phyloP scores from a whole-genome alignment of 2,888 invertebrate species.

The Stegana nigrithorax region DNA sequence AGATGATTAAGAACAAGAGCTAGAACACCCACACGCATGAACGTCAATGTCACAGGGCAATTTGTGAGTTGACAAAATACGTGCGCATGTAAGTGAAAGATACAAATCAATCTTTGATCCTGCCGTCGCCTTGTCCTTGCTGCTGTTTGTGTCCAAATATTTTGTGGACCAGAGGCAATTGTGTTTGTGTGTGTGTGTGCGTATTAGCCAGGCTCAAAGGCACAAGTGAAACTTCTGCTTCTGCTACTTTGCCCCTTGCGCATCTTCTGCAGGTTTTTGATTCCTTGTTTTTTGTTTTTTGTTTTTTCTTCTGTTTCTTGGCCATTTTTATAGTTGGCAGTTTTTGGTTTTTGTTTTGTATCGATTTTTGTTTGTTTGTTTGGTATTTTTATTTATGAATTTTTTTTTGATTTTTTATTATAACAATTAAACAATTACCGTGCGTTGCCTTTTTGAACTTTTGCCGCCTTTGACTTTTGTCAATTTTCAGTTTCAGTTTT shows the following conservation, averaged over 20 bases:
- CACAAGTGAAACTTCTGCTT: constrained; percentile 21
- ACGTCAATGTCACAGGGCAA: constrained; percentile 32
- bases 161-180: too few species aligned
- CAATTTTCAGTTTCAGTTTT: too few species aligned
- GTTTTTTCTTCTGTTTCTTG: background rate
- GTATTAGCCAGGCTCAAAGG: too few species aligned
- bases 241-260: constrained; percentile 37
- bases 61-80: constrained; percentile 60
- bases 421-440: constrained; percentile 15
- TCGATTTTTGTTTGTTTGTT: too few species aligned
- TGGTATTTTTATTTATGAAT: background rate
- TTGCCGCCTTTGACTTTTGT: constrained; percentile 2
- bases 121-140: constrained; percentile 15
- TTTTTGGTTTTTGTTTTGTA: too few species aligned
- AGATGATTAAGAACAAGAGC: too few species aligned
- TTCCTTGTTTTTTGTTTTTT: constrained; percentile 22
- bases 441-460: constrained; percentile 6
- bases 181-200: too few species aligned
- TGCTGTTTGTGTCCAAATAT: constrained; percentile 43
- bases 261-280: constrained; percentile 40
- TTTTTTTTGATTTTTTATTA: background rate
- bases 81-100: constrained; percentile 22
- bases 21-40: too few species aligned
- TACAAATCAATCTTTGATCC: constrained; percentile 29
- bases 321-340: too few species aligned